These are phyloP conservation scores for Epinephelus fuscoguttatus DNA, from an alignment of 2,113 vertebrate genomes.

Conservation along the genomic window DNA sequence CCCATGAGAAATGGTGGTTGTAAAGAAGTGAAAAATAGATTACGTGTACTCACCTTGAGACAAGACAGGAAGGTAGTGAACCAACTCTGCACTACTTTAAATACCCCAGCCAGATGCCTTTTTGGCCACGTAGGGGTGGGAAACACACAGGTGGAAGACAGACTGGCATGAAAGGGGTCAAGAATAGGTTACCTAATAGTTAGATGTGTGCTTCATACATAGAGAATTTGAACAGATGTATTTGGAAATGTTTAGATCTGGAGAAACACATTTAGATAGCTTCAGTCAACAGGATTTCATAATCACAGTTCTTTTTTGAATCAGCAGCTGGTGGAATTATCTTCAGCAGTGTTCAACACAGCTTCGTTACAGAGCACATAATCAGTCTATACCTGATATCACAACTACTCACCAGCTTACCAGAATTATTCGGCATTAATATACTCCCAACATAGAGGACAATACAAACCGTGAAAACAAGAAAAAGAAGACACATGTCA, in stretches of 20 bases:
- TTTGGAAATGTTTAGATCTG: background rate
- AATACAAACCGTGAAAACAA: too few relatives aligned
- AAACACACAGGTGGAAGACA: constrained; percentile 55
- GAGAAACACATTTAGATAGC: background rate
- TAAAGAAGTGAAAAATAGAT: background rate
- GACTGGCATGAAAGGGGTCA: background rate
- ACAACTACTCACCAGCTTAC: too few relatives aligned
- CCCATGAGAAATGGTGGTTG: background rate
- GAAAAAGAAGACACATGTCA: too few relatives aligned
- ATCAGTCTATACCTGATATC: too few relatives aligned
- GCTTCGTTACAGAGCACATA: too few relatives aligned
- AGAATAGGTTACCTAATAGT: background rate
- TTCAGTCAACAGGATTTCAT: constrained; percentile 2
- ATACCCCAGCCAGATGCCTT: background rate
- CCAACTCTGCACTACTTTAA: constrained; percentile 18
- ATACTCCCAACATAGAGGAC: too few relatives aligned
- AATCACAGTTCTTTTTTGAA: background rate
- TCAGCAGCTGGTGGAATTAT: background rate
- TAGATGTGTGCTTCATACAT: background rate
- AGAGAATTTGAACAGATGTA: background rate
- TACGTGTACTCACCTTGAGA: constrained; percentile 47
- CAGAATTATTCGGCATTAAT: too few relatives aligned
- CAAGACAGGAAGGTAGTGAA: background rate
- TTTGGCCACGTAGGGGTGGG: constrained; percentile 17
- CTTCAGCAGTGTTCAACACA: background rate